A percentile compares a stretch with the other conserved stretches of the same genome.
phyloP scores from a whole-genome alignment of 2,888 invertebrate genomes.

The Watsonalla cultraria region DNA sequence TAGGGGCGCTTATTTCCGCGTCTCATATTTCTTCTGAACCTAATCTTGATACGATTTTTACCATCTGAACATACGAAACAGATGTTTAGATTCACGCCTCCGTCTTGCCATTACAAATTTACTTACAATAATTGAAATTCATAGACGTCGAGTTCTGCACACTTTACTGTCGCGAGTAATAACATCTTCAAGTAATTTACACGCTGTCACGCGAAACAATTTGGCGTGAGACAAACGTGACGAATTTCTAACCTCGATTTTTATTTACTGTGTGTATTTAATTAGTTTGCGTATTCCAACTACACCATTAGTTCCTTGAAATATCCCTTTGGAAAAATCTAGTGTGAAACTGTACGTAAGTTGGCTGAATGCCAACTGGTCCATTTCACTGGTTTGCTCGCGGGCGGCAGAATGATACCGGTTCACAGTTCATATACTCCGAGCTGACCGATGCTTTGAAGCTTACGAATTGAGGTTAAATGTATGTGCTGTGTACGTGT shows the following conservation, averaged over 20 bases:
- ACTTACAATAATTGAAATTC: constrained; percentile 21
- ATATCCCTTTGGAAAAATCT: constrained; percentile 48
- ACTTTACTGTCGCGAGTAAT: constrained; percentile 43
- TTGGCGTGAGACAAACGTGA: constrained; percentile 52
- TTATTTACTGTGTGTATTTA: constrained; percentile 46
- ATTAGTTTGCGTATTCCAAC: constrained; percentile 40
- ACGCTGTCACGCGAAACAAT: constrained; percentile 61
- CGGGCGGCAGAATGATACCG: constrained; percentile 58
- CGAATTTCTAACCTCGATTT: constrained; percentile 58
- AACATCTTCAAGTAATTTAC: constrained; percentile 53
- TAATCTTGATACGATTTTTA: constrained; percentile 21
- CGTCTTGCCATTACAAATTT: constrained; percentile 5
- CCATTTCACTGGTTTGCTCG: constrained; percentile 57
- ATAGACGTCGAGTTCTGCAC: constrained; percentile 33
- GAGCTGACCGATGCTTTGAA: constrained; percentile 64
- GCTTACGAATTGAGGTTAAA: constrained; percentile 65
- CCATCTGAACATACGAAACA: constrained; percentile 4
- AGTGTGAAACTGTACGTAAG: constrained; percentile 33
- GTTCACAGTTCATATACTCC: constrained; percentile 68
- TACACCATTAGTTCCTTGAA: constrained; percentile 32
- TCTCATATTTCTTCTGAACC: constrained; percentile 53
- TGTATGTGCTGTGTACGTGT: constrained; percentile 36
- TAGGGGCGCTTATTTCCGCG: constrained; percentile 51
- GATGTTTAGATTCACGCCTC: constrained; percentile 4
- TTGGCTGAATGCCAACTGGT: constrained; percentile 65